Conservation (phyloP, 2,113 vertebrate species). For the Azemiops feae region DNA sequence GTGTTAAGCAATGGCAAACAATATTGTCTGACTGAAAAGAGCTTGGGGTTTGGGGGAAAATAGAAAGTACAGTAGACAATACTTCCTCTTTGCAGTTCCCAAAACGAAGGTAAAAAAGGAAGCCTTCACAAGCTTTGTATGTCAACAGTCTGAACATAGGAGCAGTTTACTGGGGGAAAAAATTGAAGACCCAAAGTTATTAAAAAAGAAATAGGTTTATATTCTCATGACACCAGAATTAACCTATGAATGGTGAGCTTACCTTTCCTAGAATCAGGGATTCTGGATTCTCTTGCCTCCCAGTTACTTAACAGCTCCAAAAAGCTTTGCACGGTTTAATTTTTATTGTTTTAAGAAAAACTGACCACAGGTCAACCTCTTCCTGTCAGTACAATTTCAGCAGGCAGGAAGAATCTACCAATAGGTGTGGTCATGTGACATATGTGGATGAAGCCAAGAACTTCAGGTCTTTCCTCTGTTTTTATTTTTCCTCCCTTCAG, state of each 20-base stretch:
- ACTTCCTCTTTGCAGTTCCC: neutral
- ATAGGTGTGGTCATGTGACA: neutral
- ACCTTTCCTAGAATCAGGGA: neutral
- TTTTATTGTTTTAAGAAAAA: neutral
- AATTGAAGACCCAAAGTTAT: neutral
- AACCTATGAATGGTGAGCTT: neutral
- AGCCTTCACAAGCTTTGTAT: no score
- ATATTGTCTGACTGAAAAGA: slow-evolving; percentile 32
- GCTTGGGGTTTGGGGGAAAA: neutral
- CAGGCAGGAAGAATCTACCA: neutral
- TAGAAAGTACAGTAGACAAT: neutral
- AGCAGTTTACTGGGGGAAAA: neutral
- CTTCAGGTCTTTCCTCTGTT: neutral
- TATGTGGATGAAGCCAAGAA: neutral
- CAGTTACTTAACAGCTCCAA: neutral
- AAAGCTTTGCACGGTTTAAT: neutral
- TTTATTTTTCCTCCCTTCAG: neutral
- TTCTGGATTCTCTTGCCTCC: neutral
- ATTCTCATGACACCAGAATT: neutral
- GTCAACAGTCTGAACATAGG: neutral
- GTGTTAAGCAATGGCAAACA: neutral
- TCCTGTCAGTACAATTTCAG: neutral
- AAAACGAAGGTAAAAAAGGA: neutral
- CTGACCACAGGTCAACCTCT: neutral
- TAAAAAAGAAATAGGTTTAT: neutral